Conservation (phyloP, 2,888 invertebrate genomes). For the Rosalia funebris region DNA sequence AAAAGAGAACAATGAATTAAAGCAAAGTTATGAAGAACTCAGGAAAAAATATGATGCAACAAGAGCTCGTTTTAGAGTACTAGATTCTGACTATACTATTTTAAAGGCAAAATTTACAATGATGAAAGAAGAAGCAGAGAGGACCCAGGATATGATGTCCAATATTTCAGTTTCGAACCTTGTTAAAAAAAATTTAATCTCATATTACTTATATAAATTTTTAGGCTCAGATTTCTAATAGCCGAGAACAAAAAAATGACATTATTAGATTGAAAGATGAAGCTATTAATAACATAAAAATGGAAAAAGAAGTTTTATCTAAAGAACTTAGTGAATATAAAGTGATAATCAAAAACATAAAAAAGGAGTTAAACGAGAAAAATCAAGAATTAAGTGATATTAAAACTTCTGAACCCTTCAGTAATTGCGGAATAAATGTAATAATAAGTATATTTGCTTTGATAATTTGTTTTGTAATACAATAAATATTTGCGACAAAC, state of each 20-base stretch:
- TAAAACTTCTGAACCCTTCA: conserved; percentile 23
- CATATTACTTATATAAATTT: conserved; percentile 46
- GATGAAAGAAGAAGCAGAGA: conserved; percentile 71
- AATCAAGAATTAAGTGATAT: conserved; percentile 59
- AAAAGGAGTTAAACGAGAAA: conserved; percentile 65
- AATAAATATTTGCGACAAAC: too few species aligned
- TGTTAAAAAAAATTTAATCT: not conserved
- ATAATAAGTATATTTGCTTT: too few species aligned
- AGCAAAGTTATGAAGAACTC: conserved; percentile 68
- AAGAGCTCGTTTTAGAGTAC: conserved; percentile 74
- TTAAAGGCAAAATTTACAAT: conserved; percentile 71
- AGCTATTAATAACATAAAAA: conserved; percentile 63
- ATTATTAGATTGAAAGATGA: conserved; percentile 66
- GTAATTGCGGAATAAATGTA: too few species aligned
- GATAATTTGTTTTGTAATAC: too few species aligned
- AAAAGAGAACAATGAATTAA: conserved; percentile 69
- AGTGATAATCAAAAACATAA: conserved; percentile 67
- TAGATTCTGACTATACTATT: conserved; percentile 72
- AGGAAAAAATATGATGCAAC: conserved; percentile 74
- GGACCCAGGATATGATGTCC: conserved; percentile 72
- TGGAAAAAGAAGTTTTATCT: conserved; percentile 52
- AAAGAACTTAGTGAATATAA: conserved; percentile 64
- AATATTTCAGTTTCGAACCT: conserved; percentile 68
- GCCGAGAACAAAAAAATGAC: conserved; percentile 66
- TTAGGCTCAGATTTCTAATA: conserved; percentile 66